Evolutionary conservation across 2,888 invertebrate species (phyloP), one percentile per base, ranked within the genome.

Genomic region (Glyphotaelius pellucidus): DNA sequence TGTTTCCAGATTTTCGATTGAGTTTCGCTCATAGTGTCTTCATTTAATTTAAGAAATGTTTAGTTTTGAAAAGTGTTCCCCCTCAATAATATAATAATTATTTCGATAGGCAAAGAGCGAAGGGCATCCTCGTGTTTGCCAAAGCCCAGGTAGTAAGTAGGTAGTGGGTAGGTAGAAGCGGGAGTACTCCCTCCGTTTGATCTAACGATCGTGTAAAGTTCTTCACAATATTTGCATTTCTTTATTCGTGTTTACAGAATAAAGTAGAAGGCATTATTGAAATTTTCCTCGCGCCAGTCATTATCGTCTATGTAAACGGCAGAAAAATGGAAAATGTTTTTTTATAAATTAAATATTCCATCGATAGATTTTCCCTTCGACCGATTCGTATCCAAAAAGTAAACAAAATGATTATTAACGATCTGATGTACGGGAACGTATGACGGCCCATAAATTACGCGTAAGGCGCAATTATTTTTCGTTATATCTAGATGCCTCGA

Each of bases 391-490:
- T 83, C 81, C 81, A 31, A 83, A 90, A 88, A 81, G 91, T 67
- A 91, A 80, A 85, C 84, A 92, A 90, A 92, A 92, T 90, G 88
- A 92, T 92, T 92, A 92, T 92, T 92, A 92, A 92, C 92, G 92
- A 92, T 90, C 90, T 52, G 83, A 80, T 80, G 92, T 90, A 85
- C 91, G 90, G 80, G 52, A 81, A 91, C 89, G 91, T 92, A 92
- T 92, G 91, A 92, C 80, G 87, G 92, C 80, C 88, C 92, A 92
- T 93, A 93, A 93, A 92, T 93, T 92, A 92, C 91, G 83, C 86
- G 91, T 92, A 93, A 93, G 93, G 93, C 92, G 91, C 92, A 93
- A 93, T 93, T 92, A 93, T 93, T 93, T 93, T 93, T 93, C 93
- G 92, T 93, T 93, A 93, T 92, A 91, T 91, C 91, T 92, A 89